Evolutionary conservation across 2,113 vertebrate species (phyloP).

Genomic region (Holacanthus passer): DNA sequence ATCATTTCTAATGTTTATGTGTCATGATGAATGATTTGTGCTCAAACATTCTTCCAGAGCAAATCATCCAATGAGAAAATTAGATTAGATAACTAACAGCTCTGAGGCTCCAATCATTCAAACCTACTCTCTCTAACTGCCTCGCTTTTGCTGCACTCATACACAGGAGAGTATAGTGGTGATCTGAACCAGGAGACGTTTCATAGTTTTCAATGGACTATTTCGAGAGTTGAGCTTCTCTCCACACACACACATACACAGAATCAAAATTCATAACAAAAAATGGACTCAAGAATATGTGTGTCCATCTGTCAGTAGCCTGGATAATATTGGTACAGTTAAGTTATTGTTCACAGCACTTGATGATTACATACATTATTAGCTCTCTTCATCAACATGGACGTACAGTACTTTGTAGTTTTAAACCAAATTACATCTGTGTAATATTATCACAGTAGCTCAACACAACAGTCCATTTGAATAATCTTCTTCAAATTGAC

Average conservation of each 20-base stretch:
- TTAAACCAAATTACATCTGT: neutral
- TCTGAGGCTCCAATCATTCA: constrained; percentile 12
- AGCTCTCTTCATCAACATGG: neutral
- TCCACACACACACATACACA: neutral
- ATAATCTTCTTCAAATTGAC: constrained; percentile 44
- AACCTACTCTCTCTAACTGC: neutral
- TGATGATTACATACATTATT: neutral
- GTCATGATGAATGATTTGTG: constrained; percentile 34
- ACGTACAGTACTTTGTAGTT: neutral
- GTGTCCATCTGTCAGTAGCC: neutral
- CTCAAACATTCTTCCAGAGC: constrained; percentile 22
- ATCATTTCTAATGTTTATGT: constrained; percentile 26
- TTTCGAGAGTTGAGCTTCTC: neutral
- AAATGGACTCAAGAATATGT: neutral
- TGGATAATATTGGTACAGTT: neutral
- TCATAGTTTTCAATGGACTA: neutral
- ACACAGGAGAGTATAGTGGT: neutral
- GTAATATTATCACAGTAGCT: neutral
- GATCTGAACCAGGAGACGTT: neutral
- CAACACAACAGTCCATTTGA: constrained; percentile 5
- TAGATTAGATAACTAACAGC: constrained; percentile 41
- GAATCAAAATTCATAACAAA: neutral
- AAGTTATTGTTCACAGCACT: neutral
- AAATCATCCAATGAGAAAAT: constrained; percentile 51
- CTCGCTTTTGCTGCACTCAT: neutral